A percentile compares a stretch with the other conserved stretches of the same genome.
phyloP scores from a whole-genome alignment of 1,140 invertebrate genomes.

The Trichonephila inaurata region DNA sequence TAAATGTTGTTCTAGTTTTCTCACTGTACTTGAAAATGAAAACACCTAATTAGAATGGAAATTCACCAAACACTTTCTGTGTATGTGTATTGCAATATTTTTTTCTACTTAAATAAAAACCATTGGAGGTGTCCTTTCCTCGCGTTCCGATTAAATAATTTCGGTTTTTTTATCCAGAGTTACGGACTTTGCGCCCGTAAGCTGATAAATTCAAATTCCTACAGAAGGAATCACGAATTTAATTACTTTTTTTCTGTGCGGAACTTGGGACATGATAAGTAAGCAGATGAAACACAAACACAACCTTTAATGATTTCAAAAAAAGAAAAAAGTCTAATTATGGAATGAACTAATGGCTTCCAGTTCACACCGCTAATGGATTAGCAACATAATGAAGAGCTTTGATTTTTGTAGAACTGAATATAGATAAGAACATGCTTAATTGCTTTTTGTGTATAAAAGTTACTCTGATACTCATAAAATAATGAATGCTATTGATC shows the following conservation, averaged over 20 bases:
- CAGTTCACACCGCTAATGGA: conserved; percentile 39
- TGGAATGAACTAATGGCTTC: conserved; percentile 31
- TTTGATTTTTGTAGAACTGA: not conserved
- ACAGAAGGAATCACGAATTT: conserved; percentile 45
- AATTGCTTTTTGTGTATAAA: not conserved
- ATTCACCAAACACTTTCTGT: not conserved
- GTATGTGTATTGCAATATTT: not conserved
- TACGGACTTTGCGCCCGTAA: not conserved
- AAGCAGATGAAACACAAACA: conserved; percentile 11
- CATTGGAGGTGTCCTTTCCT: not conserved
- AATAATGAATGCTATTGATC: too few relatives aligned
- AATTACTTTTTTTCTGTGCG: conserved; percentile 3
- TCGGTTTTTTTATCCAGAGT: not conserved
- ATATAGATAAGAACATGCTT: not conserved
- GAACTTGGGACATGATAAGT: not conserved
- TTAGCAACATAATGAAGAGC: conserved; percentile 29
- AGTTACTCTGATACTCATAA: too few relatives aligned
- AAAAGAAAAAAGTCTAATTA: not conserved
- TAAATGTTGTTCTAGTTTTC: not conserved
- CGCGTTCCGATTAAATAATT: not conserved
- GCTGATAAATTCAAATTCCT: conserved; percentile 17
- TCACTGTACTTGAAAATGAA: not conserved
- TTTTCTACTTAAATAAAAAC: not conserved
- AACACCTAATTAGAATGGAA: not conserved
- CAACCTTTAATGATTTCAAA: conserved; percentile 47